These are phyloP conservation scores for Amphiprion percula DNA, from an alignment of 2,113 vertebrate genomes.

Conservation along the genomic window DNA sequence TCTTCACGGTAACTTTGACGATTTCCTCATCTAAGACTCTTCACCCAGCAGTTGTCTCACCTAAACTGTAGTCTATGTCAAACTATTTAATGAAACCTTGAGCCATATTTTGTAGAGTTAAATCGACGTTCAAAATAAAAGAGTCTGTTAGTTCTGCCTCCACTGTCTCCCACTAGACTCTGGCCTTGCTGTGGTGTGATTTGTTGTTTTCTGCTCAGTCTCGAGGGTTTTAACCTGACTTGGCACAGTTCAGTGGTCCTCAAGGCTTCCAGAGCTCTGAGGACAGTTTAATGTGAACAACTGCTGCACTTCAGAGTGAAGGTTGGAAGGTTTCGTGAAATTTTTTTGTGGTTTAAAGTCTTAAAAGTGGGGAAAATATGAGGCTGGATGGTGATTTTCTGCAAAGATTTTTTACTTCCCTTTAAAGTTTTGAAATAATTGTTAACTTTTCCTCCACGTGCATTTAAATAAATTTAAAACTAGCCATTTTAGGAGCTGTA, in stretches of 20 bases:
- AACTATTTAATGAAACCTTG: too few relatives aligned
- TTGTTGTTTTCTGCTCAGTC: slow-evolving; percentile 26
- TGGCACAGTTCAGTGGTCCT: slow-evolving; percentile 18
- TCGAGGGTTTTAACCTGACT: slow-evolving; percentile 15
- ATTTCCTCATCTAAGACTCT: too few relatives aligned
- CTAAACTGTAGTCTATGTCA: too few relatives aligned
- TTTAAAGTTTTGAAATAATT: background rate
- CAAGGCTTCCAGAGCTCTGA: background rate
- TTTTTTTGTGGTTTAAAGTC: background rate
- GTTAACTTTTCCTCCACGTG: background rate
- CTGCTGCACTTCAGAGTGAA: background rate
- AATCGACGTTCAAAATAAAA: background rate
- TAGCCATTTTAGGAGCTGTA: too few relatives aligned
- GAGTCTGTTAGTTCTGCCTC: background rate
- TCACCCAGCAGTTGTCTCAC: too few relatives aligned
- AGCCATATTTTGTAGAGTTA: background rate
- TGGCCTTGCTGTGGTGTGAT: slow-evolving; percentile 31
- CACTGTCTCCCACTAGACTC: background rate
- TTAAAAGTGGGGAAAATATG: background rate
- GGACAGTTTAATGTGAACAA: slow-evolving; percentile 17
- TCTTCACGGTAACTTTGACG: too few relatives aligned
- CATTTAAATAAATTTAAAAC: too few relatives aligned
- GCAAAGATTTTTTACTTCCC: background rate
- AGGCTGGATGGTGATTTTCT: background rate
- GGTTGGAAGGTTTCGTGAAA: background rate